A percentile compares a stretch with the other conserved stretches of the same genome.
Conservation (phyloP, 2,797 vertebrate species). For the Crypturellus tataupa region DNA sequence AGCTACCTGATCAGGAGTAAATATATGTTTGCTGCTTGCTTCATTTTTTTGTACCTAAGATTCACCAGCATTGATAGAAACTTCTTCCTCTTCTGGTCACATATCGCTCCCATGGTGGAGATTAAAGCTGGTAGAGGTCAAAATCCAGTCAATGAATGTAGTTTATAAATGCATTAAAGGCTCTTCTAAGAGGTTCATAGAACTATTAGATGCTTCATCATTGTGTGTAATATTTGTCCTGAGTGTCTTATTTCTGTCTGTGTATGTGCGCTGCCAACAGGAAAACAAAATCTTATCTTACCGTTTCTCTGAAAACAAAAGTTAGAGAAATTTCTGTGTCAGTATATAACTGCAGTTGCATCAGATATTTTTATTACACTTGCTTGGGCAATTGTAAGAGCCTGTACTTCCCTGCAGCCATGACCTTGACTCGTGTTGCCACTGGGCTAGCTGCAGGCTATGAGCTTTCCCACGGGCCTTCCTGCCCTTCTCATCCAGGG, state of each 20-base stretch:
- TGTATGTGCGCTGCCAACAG: neutral
- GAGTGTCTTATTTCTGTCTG: neutral
- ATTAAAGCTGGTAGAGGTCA: neutral
- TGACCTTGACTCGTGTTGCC: neutral
- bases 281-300: fast-evolving
- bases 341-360: neutral
- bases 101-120: neutral
- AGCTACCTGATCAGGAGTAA: neutral
- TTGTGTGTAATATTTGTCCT: neutral
- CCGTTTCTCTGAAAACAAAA: neutral
- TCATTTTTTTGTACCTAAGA: neutral
- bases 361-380: neutral
- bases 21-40: neutral
- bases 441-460: neutral
- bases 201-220: neutral
- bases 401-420: neutral
- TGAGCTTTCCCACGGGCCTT: neutral
- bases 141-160: neutral
- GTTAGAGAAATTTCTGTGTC: neutral
- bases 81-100: neutral
- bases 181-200: neutral
- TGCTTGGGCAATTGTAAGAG: neutral
- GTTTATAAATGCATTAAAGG: neutral
- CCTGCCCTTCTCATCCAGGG: neutral
- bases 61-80: neutral